A percentile compares a stretch with the other conserved stretches of the same genome.
phyloP scores from a whole-genome alignment of 1,140 invertebrate species.

The Anoplophora glabripennis region DNA sequence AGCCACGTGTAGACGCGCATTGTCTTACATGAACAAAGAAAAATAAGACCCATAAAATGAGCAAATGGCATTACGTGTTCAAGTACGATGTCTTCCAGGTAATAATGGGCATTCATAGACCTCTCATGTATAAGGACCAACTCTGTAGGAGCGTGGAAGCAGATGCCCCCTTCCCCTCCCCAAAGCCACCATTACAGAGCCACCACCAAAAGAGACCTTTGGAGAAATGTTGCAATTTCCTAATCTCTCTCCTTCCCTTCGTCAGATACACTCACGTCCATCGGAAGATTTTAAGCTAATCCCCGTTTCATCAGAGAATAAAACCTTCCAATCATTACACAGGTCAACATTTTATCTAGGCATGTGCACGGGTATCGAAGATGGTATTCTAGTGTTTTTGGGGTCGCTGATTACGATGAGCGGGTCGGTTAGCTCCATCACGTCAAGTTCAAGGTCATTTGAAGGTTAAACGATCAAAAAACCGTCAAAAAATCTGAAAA shows the following conservation, averaged over 20 bases:
- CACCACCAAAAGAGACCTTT: not conserved
- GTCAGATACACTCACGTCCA: not conserved
- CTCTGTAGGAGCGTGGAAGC: conserved; percentile 11
- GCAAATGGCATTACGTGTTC: not conserved
- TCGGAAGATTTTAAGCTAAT: no score
- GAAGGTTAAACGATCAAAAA: no score
- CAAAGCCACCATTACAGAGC: conserved; percentile 3
- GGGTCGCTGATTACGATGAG: no score
- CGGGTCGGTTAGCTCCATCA: no score
- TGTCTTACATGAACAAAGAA: conserved; percentile 5
- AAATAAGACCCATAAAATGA: not conserved
- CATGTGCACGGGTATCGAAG: no score
- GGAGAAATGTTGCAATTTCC: not conserved
- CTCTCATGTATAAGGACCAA: conserved; percentile 2
- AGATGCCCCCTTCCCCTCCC: conserved; percentile 15
- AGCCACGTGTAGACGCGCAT: conserved; percentile 8
- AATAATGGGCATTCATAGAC: conserved; percentile 12
- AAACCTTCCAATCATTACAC: no score
- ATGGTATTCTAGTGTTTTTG: no score
- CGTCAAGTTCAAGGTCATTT: no score
- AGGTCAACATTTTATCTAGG: no score
- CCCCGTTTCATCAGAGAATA: no score
- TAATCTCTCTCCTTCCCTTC: not conserved
- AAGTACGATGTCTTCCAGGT: conserved; percentile 7
- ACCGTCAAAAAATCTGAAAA: no score